Conservation (phyloP, 2,888 invertebrate genomes). For the Rhamphomyia laevipes region DNA sequence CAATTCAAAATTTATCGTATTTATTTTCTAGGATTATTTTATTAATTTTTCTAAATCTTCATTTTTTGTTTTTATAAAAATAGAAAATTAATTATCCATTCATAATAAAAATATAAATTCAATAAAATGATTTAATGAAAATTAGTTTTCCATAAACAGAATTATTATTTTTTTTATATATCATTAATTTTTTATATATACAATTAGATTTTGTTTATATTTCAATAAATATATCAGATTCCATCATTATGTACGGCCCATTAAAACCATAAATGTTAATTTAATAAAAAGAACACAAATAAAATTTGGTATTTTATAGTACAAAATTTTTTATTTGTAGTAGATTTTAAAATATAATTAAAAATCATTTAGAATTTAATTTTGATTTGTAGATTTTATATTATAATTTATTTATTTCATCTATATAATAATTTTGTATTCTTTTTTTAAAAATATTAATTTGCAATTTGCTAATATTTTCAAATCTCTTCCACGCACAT, state of each 20-base stretch:
- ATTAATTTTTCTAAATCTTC: too few species aligned
- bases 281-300: background rate
- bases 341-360: background rate
- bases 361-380: background rate
- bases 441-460: too few species aligned
- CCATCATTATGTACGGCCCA: constrained; percentile 40
- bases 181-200: background rate
- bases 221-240: constrained; percentile 31
- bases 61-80: too few species aligned
- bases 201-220: background rate
- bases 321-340: background rate
- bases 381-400: background rate
- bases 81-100: too few species aligned
- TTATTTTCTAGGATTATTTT: too few species aligned
- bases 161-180: constrained; percentile 1
- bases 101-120: too few species aligned
- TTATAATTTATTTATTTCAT: background rate
- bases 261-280: constrained; percentile 18
- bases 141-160: too few species aligned
- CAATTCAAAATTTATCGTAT: too few species aligned
- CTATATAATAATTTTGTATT: background rate
- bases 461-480: too few species aligned
- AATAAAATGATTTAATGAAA: too few species aligned
- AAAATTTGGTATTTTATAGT: background rate
- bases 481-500: too few species aligned